Base-by-base conservation (phyloP, 2,888 invertebrate genomes). In the Aleiodes testaceus region DNA sequence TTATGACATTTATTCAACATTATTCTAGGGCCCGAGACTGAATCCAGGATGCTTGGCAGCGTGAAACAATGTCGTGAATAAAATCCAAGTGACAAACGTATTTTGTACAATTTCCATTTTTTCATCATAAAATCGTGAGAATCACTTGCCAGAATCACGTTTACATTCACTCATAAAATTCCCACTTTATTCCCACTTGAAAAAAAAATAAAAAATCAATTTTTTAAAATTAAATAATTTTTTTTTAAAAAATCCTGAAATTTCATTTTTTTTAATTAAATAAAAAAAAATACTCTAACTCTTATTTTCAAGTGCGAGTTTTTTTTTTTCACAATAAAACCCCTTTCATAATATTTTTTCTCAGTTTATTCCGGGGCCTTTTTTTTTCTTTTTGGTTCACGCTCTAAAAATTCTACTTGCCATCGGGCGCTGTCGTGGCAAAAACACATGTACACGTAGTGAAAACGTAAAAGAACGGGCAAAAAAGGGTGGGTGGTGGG, bases 381-480 rank as follows among this genome's bases (percentile, higher is more conserved):
- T 26, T 26, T 26, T 26, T 26, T 36, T 30, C 36, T 59, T 61
- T 68, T 61, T n/a, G 61, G 59, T 68, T 69, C 50, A 63, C 69
- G 69, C 69, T 69, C 69, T 63, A 69, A 69, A 69, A 69, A 69
- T 63, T 69, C 63, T 59, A 50, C 52, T 49, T 30, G 26, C 30
- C 68, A n/a, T 42, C 49, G 36, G 36, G 36, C 9, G 36, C 20
- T 47, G 47, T 5, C 49, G 14, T 59, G 6, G 36, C 11, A 36
- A 59, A 59, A 59, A 36, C 59, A 59, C 42, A 59, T 59, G 36
- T 59, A 59, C 42, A 59, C 42, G 59, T 42, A 42, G 36, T 36
- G 59, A 16, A 47, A 47, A 64, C 22, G 20, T 18, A 22, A 26
- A 26, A 50, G 18, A 20, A 50, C 18, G 11, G 53, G 22, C 6